Conservation (phyloP, 2,888 invertebrate genomes). For the Rugalucina vietnamica region DNA sequence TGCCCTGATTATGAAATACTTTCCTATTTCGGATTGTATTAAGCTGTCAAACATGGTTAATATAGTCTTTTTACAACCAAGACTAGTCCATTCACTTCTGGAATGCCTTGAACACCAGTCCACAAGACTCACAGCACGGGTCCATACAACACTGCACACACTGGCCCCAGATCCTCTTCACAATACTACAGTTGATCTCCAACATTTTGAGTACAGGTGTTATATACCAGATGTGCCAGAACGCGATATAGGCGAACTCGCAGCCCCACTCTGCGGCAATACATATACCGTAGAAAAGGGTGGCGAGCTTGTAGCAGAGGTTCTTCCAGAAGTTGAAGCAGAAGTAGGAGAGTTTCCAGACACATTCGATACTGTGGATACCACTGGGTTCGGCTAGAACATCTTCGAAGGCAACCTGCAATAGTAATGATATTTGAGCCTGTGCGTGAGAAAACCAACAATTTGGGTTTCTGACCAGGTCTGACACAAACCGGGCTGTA, state of each 20-base stretch:
- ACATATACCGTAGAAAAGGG: constrained; percentile 88
- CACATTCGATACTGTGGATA: constrained; percentile 86
- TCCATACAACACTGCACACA: constrained; percentile 58
- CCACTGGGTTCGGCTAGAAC: constrained; percentile 77
- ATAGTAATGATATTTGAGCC: no score
- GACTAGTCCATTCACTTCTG: constrained; percentile 35
- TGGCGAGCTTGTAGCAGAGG: constrained; percentile 89
- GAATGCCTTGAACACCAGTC: constrained; percentile 60
- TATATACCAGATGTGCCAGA: constrained; percentile 73
- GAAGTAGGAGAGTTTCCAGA: constrained; percentile 88
- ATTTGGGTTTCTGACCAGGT: no score
- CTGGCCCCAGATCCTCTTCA: constrained; percentile 47
- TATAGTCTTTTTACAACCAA: no score
- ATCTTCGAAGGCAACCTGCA: constrained; percentile 54
- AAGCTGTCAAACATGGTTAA: no score
- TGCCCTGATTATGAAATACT: no score
- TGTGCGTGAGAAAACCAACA: no score
- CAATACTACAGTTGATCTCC: constrained; percentile 84
- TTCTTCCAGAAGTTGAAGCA: constrained; percentile 88
- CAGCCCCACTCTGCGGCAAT: constrained; percentile 87
- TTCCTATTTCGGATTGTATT: no score
- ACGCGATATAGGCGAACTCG: constrained; percentile 85
- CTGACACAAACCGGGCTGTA: no score
- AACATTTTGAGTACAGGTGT: constrained; percentile 65
- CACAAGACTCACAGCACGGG: constrained; percentile 65